phyloP scores from a whole-genome alignment of 2,113 vertebrate species.

The Podarcis cretensis region DNA sequence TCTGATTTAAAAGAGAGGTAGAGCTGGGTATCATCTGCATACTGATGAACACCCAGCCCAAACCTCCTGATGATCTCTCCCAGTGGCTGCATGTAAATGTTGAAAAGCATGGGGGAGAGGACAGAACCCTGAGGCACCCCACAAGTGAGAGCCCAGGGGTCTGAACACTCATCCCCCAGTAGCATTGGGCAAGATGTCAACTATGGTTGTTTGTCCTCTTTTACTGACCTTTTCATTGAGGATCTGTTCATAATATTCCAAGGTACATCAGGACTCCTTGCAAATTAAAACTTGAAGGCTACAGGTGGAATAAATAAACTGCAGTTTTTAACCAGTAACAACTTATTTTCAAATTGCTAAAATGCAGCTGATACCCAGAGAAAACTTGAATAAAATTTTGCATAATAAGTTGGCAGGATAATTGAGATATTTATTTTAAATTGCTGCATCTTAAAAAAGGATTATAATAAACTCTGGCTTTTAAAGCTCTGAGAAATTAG shows the following conservation, averaged over 20 bases:
- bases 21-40: no score
- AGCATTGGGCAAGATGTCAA: neutral
- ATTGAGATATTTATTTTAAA: constrained; percentile 16
- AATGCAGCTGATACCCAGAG: neutral
- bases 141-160: no score
- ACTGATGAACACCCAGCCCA: no score
- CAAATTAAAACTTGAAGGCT: neutral
- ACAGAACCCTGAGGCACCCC: no score
- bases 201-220: neutral
- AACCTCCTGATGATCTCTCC: no score
- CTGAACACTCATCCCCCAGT: no score
- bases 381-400: neutral
- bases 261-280: neutral
- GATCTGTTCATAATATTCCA: neutral
- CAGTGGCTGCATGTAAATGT: no score
- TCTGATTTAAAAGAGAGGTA: no score
- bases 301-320: neutral
- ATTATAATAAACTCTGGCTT: constrained; percentile 16
- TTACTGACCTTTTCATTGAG: neutral
- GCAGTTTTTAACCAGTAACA: neutral
- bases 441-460: neutral
- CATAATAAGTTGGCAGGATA: neutral
- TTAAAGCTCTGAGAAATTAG: neutral
- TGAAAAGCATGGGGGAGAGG: no score
- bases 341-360: constrained; percentile 1